Percentiles rank a stretch among this genome's conserved stretches.
Evolutionary conservation across 2,113 vertebrate species (phyloP).

Genomic region (Heloderma charlesbogerti): DNA sequence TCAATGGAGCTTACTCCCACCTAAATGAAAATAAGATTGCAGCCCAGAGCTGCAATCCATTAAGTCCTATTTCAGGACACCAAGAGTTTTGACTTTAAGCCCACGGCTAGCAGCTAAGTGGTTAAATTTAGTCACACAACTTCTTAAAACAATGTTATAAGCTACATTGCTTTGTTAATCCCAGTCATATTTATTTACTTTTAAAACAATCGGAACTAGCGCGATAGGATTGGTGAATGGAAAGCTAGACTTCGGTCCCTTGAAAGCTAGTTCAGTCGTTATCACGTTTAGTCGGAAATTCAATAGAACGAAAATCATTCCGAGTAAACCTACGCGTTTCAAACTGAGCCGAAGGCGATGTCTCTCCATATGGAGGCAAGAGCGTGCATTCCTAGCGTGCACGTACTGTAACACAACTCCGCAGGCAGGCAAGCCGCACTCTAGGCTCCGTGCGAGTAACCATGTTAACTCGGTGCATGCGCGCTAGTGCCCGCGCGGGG

Average conservation of each 20-base stretch:
- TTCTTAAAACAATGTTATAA: neutral
- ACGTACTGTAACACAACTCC: neutral
- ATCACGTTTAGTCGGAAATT: neutral
- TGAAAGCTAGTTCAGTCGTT: too few relatives aligned
- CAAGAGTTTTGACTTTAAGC: neutral
- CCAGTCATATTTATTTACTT: neutral
- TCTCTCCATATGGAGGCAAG: neutral
- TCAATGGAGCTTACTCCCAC: neutral
- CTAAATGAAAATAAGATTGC: neutral
- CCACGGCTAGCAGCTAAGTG: neutral
- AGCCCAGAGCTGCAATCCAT: neutral
- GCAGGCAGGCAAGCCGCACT: neutral
- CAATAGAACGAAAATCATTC: neutral
- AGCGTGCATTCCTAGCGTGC: neutral
- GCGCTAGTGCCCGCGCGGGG: conserved; percentile 26
- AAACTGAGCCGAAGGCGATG: neutral
- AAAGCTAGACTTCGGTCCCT: neutral
- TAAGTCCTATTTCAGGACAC: neutral
- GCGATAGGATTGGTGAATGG: neutral
- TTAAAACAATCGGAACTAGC: neutral
- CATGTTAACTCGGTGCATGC: conserved; percentile 6
- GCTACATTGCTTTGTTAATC: neutral
- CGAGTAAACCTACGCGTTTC: neutral
- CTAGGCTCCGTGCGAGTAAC: conserved; percentile 20
- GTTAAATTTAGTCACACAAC: neutral